Conservation (phyloP, 2,888 invertebrate genomes). For the Netelia virgata region DNA sequence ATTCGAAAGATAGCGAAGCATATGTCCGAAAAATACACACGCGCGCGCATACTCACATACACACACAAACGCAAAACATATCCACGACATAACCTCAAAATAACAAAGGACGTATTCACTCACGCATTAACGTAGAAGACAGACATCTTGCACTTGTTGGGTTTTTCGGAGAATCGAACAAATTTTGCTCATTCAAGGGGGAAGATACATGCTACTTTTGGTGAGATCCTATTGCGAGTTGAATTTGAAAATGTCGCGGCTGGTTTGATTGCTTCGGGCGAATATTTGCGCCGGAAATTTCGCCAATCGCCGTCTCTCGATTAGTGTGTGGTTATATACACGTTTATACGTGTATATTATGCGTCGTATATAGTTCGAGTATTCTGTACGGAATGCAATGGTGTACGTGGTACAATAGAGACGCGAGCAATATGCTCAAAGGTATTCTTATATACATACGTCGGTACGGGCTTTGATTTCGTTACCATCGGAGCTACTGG, state of each 20-base stretch:
- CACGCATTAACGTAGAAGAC: constrained; percentile 91
- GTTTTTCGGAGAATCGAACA: background rate
- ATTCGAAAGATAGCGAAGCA: no score
- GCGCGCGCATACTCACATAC: background rate
- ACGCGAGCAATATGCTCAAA: background rate
- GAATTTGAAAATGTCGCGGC: constrained; percentile 66
- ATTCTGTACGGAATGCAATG: no score
- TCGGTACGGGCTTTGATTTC: no score
- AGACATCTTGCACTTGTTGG: constrained; percentile 86
- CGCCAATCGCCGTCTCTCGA: constrained; percentile 69
- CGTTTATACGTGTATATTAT: background rate
- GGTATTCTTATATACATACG: no score
- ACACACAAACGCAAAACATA: constrained; percentile 51
- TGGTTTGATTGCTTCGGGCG: constrained; percentile 67
- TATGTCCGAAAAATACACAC: constrained; percentile 49
- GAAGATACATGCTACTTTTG: constrained; percentile 33
- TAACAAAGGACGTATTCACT: constrained; percentile 84
- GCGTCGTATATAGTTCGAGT: background rate
- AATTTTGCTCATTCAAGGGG: constrained; percentile 31
- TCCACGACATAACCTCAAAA: constrained; percentile 77
- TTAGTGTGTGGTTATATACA: constrained; percentile 28
- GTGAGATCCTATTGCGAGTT: background rate
- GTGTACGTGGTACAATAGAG: background rate
- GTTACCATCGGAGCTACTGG: no score
- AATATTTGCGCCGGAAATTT: constrained; percentile 72